Conservation (phyloP, 2,797 vertebrate species). For the Sebastes cheni region DNA sequence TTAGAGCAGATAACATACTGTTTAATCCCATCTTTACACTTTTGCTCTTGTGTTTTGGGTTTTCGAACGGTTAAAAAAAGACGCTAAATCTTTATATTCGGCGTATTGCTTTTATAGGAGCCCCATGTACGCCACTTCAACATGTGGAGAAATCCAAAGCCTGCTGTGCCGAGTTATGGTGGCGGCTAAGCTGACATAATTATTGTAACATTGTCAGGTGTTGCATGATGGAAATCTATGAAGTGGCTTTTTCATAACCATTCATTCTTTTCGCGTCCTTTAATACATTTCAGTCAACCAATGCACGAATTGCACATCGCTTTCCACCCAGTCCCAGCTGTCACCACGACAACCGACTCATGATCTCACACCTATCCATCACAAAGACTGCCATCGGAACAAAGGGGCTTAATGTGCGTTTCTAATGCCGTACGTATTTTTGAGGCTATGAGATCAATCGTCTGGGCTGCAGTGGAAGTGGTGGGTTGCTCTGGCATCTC, state of each 20-base stretch:
- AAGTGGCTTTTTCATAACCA: not conserved
- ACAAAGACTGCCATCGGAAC: not conserved
- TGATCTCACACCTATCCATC: constrained; percentile 41
- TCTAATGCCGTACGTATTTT: constrained; percentile 1
- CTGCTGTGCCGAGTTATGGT: not conserved
- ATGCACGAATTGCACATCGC: not conserved
- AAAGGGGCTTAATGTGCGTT: constrained; percentile 14
- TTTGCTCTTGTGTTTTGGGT: not conserved
- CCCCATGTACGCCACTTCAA: not conserved
- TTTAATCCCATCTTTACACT: not conserved
- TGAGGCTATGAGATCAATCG: constrained; percentile 30
- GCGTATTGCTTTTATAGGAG: not conserved
- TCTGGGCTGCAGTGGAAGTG: constrained; percentile 52
- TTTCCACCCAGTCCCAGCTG: not conserved
- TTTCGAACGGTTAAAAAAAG: not conserved
- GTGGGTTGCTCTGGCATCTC: constrained; percentile 62
- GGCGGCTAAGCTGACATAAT: not conserved
- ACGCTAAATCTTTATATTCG: not conserved
- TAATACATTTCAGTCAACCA: not conserved
- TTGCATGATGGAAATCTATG: not conserved
- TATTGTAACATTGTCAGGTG: not conserved
- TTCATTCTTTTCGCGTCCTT: not conserved
- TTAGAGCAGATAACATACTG: not conserved
- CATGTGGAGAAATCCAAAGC: not conserved
- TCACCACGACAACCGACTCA: not conserved